A percentile compares a stretch with the other conserved stretches of the same genome.
Evolutionary conservation across 2,113 vertebrate genomes (phyloP).

Genomic region (Tonatia bakeri): DNA sequence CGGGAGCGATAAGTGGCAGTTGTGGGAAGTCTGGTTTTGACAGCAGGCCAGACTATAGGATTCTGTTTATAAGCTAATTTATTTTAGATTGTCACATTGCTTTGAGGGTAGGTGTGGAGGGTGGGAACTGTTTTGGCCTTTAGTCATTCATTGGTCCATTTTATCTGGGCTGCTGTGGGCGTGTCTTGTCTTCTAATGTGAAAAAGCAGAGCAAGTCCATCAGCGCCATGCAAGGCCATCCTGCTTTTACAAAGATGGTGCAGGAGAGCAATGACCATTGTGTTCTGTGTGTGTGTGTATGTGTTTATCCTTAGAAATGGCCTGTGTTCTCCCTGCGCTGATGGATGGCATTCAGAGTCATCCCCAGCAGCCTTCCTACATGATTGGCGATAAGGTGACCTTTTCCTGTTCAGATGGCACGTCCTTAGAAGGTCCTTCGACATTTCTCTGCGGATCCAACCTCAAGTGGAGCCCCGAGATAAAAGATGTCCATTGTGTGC

Average conservation of each 20-base stretch:
- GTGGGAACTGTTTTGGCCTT: background rate
- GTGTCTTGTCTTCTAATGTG: background rate
- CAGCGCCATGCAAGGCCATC: background rate
- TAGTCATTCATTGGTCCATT: background rate
- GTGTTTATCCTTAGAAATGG: constrained; percentile 72
- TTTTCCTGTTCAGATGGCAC: constrained; percentile 83
- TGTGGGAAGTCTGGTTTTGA: constrained; percentile 6
- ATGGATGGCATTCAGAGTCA: constrained; percentile 73
- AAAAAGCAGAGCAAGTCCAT: background rate
- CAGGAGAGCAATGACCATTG: background rate
- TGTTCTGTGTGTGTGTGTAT: constrained; percentile 25
- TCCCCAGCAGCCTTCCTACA: constrained; percentile 82
- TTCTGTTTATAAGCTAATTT: background rate
- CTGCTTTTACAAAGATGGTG: background rate
- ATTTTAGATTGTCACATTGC: background rate
- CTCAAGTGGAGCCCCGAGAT: constrained; percentile 91
- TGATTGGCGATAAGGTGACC: constrained; percentile 86
- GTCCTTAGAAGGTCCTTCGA: constrained; percentile 77
- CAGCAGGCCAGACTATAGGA: background rate
- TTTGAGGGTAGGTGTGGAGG: background rate
- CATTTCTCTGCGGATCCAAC: constrained; percentile 87
- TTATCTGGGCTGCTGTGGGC: background rate
- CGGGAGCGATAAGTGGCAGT: background rate
- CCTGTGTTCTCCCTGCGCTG: constrained; percentile 82
- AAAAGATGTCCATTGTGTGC: constrained; percentile 76